Evolutionary conservation across 1,140 invertebrate species (phyloP).

Genomic region (Ceratina japonica): DNA sequence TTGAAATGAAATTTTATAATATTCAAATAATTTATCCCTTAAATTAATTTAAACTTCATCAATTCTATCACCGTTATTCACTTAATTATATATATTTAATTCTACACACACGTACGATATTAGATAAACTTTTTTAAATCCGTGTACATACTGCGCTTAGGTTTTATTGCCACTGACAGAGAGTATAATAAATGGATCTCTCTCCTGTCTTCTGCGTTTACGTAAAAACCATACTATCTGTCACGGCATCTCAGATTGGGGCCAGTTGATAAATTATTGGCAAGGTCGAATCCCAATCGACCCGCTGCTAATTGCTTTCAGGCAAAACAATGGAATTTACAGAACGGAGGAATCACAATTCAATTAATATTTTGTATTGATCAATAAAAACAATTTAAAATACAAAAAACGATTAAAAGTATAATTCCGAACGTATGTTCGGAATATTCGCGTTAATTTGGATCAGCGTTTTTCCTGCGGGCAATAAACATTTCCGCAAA

Average conservation of each 20-base stretch:
- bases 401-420: too few relatives aligned
- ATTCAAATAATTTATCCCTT: too few relatives aligned
- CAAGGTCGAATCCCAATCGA: not conserved
- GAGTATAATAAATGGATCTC: not conserved
- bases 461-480: too few relatives aligned
- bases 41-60: too few relatives aligned
- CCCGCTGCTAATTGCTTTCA: slow-evolving; percentile 5
- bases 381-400: too few relatives aligned
- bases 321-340: not conserved
- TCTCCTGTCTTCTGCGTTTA: not conserved
- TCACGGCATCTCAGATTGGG: not conserved
- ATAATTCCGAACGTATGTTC: too few relatives aligned
- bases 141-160: not conserved
- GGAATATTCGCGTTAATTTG: too few relatives aligned
- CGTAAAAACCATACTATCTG: slow-evolving; percentile 7
- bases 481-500: too few relatives aligned
- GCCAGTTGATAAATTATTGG: not conserved
- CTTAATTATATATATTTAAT: not conserved
- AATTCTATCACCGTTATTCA: not conserved
- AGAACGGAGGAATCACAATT: too few relatives aligned
- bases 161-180: not conserved
- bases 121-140: not conserved
- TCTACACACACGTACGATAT: too few relatives aligned
- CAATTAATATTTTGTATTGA: too few relatives aligned
- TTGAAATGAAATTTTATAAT: too few relatives aligned